These are phyloP conservation scores for Callopanchax toddi DNA, from an alignment of 2,113 vertebrate species.

Conservation along the genomic window DNA sequence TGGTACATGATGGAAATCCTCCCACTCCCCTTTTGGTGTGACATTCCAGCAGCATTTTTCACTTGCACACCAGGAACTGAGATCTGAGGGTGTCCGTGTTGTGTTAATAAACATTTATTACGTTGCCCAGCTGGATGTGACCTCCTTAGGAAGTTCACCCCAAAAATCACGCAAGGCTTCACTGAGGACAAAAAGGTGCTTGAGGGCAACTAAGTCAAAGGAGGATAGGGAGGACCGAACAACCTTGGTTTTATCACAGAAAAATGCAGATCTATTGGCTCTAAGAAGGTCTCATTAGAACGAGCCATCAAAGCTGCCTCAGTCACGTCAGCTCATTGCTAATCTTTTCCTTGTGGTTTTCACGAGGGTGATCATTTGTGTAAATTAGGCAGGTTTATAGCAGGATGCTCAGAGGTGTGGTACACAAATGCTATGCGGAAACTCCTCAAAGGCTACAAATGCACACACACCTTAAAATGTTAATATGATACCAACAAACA, in stretches of 20 bases:
- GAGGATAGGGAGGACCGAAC: neutral
- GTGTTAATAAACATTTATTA: constrained; percentile 56
- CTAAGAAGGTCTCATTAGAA: constrained; percentile 37
- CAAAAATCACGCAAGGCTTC: neutral
- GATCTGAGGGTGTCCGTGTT: constrained; percentile 51
- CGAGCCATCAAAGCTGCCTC: neutral
- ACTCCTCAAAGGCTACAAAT: neutral
- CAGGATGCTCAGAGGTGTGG: constrained; percentile 8
- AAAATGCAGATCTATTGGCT: neutral
- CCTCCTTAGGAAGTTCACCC: constrained; percentile 35
- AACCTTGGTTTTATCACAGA: neutral
- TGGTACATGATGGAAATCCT: constrained; percentile 49
- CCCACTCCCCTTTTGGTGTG: constrained; percentile 38
- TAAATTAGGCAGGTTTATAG: constrained; percentile 21
- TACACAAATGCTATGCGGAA: neutral
- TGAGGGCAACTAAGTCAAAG: neutral
- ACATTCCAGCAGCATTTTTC: constrained; percentile 57
- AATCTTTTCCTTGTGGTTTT: constrained; percentile 79
- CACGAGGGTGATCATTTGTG: constrained; percentile 53
- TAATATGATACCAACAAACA: neutral
- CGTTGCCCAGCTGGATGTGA: constrained; percentile 49
- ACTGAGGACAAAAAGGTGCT: constrained; percentile 11
- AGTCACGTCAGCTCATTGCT: constrained; percentile 35
- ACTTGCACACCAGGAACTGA: constrained; percentile 54
- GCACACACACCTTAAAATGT: neutral